A percentile compares a stretch with the other conserved stretches of the same genome.
phyloP scores from a whole-genome alignment of 2,888 invertebrate genomes.

The Caenorhabditis drosophilae region DNA sequence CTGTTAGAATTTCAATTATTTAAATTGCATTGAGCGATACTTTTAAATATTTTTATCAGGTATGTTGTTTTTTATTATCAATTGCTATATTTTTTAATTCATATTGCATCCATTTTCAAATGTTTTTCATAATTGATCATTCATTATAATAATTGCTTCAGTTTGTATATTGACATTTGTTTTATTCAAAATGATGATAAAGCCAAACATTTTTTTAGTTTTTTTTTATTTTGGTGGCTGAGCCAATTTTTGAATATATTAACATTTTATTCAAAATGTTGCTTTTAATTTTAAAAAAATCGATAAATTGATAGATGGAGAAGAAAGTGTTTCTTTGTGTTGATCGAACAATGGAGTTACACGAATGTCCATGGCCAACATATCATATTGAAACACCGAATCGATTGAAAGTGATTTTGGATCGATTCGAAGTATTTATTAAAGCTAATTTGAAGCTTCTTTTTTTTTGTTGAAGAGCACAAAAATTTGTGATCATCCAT shows the following conservation, averaged over 20 bases:
- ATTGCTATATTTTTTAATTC: too few relatives aligned
- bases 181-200: not conserved
- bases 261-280: not conserved
- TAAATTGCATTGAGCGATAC: too few relatives aligned
- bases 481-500: too few relatives aligned
- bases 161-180: not conserved
- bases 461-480: too few relatives aligned
- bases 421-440: conserved; percentile 38
- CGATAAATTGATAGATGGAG: not conserved
- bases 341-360: conserved; percentile 43
- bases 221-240: not conserved
- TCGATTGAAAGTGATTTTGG: conserved; percentile 45
- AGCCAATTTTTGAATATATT: not conserved
- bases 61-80: not conserved
- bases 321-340: conserved; percentile 24
- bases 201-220: not conserved
- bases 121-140: not conserved
- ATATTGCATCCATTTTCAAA: not conserved
- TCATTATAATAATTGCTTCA: not conserved
- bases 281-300: not conserved
- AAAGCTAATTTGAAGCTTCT: not conserved
- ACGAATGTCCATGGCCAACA: conserved; percentile 58
- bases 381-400: conserved; percentile 62
- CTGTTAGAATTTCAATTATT: too few relatives aligned
- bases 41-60: too few relatives aligned